phyloP scores from a whole-genome alignment of 2,888 invertebrate species.

The Sisyra terminalis region DNA sequence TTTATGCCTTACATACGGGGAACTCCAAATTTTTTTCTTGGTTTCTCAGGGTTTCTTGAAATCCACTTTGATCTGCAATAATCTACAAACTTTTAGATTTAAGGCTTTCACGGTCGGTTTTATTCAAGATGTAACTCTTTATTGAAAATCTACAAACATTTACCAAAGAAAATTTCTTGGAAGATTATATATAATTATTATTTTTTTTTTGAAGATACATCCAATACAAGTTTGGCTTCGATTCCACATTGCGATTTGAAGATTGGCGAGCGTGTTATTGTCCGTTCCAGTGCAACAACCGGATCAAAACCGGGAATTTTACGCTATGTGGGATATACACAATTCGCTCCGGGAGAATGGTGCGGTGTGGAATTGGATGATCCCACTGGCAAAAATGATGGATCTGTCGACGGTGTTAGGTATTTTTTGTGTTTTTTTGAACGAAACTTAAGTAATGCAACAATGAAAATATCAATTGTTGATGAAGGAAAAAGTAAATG shows the following conservation, averaged over 20 bases:
- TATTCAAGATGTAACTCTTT: too few relatives aligned
- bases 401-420: constrained; percentile 83
- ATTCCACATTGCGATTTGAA: constrained; percentile 36
- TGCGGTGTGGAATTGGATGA: constrained; percentile 92
- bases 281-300: constrained; percentile 49
- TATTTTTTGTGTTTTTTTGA: constrained; percentile 21
- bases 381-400: constrained; percentile 89
- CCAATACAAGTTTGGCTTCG: constrained; percentile 31
- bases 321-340: constrained; percentile 70
- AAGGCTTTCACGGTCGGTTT: too few relatives aligned
- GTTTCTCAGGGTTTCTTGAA: too few relatives aligned
- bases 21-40: too few relatives aligned
- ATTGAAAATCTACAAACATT: too few relatives aligned
- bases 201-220: constrained; percentile 32
- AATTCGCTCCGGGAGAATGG: constrained; percentile 89
- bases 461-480: too few relatives aligned
- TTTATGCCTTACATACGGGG: too few relatives aligned
- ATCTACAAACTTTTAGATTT: too few relatives aligned
- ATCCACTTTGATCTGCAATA: too few relatives aligned
- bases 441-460: neutral
- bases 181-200: too few relatives aligned
- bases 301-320: constrained; percentile 81
- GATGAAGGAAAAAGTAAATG: too few relatives aligned
- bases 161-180: too few relatives aligned
- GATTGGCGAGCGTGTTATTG: constrained; percentile 83